These are phyloP conservation scores for Mactromeris polynyma DNA, from an alignment of 2,888 invertebrate genomes.

Conservation along the genomic window DNA sequence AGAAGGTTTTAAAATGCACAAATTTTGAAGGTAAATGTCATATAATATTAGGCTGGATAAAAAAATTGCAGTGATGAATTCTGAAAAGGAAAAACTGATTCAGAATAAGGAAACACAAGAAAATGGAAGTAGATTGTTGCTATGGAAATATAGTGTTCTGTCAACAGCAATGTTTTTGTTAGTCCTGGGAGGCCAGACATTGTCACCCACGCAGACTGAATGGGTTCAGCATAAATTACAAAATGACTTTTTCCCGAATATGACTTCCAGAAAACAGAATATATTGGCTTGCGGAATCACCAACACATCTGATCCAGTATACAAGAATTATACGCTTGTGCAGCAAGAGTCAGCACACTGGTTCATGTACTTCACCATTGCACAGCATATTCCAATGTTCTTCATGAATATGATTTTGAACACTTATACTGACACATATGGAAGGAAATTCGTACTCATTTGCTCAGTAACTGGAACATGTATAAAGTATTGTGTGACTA, in stretches of 20 bases:
- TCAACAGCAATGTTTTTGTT: neutral
- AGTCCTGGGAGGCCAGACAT: neutral
- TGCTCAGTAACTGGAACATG: neutral
- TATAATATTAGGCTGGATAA: neutral
- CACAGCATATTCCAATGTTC: neutral
- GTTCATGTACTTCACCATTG: slow-evolving; percentile 31
- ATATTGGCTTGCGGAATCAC: slow-evolving; percentile 15
- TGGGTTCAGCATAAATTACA: slow-evolving; percentile 41
- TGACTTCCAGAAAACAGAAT: neutral
- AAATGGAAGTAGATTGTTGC: neutral
- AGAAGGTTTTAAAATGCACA: neutral
- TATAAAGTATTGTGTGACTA: neutral
- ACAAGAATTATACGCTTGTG: slow-evolving; percentile 39
- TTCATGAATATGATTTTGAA: slow-evolving; percentile 29
- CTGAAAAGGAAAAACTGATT: neutral
- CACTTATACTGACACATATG: slow-evolving; percentile 41
- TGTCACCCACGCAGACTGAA: slow-evolving; percentile 4
- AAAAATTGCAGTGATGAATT: neutral
- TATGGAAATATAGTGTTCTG: slow-evolving; percentile 1
- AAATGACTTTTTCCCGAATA: slow-evolving; percentile 4
- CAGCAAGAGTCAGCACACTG: slow-evolving; percentile 44
- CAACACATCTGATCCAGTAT: slow-evolving; percentile 28
- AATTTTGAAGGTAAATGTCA: neutral
- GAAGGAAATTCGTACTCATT: slow-evolving; percentile 37
- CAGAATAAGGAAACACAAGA: neutral